Conservation (phyloP, 2,113 vertebrate species). For the Alectura lathami region DNA sequence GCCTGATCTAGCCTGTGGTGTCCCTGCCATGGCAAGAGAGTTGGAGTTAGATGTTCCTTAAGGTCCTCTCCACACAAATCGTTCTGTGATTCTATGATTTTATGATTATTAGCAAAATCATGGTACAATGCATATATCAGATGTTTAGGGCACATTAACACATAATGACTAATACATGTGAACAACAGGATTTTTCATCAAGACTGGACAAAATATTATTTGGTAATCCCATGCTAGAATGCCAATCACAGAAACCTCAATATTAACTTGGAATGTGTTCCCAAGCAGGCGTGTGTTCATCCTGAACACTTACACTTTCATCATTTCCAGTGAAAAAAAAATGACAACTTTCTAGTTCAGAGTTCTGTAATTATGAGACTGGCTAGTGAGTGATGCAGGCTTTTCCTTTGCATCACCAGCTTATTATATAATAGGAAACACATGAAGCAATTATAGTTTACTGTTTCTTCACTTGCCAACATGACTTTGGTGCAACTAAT, state of each 20-base stretch:
- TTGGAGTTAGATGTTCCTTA: background rate
- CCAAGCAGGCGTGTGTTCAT: background rate
- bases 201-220: background rate
- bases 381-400: background rate
- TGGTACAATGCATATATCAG: background rate
- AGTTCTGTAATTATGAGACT: background rate
- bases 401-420: conserved; percentile 53
- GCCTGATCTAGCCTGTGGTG: background rate
- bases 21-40: background rate
- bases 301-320: background rate
- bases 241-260: background rate
- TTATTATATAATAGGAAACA: conserved; percentile 71
- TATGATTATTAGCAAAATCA: background rate
- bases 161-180: accelerated
- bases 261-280: background rate
- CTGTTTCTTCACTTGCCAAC: conserved; percentile 73
- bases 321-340: conserved; percentile 29
- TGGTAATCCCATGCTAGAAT: background rate
- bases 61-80: background rate
- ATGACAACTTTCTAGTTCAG: background rate
- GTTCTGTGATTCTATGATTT: background rate
- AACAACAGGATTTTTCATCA: background rate
- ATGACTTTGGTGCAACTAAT: conserved; percentile 67
- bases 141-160: accelerated
- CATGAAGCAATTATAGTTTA: conserved; percentile 63